Conservation (phyloP, 2,888 invertebrate species). For the Melanotus villosus region DNA sequence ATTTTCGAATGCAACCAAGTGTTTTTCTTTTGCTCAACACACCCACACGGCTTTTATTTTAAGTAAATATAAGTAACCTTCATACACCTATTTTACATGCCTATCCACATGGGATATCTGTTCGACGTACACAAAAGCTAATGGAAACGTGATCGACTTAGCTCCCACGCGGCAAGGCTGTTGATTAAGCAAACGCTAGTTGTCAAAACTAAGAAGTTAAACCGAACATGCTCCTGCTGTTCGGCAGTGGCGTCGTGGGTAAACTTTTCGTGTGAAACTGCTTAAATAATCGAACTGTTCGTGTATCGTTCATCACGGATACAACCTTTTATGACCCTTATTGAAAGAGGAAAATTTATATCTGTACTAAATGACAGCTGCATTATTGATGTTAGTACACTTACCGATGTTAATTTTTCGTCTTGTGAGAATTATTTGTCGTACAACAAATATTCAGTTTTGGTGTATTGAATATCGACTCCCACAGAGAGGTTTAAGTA, state of each 20-base stretch:
- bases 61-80: constrained; percentile 27
- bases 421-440: background rate
- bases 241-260: constrained; percentile 33
- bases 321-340: constrained; percentile 28
- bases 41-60: constrained; percentile 19
- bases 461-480: background rate
- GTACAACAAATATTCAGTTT: too few species aligned
- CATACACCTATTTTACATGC: constrained; percentile 21
- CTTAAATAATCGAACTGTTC: background rate
- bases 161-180: constrained; percentile 34
- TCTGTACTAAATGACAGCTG: constrained; percentile 23
- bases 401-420: background rate
- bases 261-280: constrained; percentile 30
- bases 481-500: too few species aligned
- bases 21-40: background rate
- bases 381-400: constrained; percentile 14
- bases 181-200: constrained; percentile 26
- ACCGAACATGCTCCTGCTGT: constrained; percentile 33
- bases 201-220: constrained; percentile 34
- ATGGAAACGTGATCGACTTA: constrained; percentile 39
- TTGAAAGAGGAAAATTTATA: constrained; percentile 25
- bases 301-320: constrained; percentile 28
- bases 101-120: constrained; percentile 9
- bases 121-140: constrained; percentile 27
- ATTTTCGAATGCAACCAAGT: too few species aligned